These are phyloP conservation scores for Drosophila yakuba DNA, from an alignment of 1,140 invertebrate species.

Conservation along the genomic window DNA sequence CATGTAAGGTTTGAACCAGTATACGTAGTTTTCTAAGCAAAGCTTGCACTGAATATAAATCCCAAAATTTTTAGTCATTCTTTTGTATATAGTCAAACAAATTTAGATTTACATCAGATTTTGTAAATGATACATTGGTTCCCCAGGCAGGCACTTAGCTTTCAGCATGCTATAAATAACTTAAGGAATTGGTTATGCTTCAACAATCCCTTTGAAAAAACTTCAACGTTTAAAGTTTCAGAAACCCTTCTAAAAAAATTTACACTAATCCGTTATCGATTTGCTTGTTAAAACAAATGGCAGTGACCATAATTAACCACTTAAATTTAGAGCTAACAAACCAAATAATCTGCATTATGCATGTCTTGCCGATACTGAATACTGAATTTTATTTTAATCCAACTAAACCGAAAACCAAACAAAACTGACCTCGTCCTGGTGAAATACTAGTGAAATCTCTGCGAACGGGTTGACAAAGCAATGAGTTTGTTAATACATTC, in stretches of 20 bases:
- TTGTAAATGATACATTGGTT: neutral
- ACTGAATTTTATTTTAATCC: neutral
- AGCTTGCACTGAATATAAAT: neutral
- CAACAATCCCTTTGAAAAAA: too few relatives aligned
- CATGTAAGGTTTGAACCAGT: constrained; percentile 9
- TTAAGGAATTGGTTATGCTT: neutral
- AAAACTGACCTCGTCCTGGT: constrained; percentile 29
- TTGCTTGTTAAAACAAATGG: neutral
- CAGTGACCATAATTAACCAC: neutral
- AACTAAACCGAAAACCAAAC: constrained; percentile 13
- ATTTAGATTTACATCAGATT: too few relatives aligned
- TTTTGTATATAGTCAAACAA: neutral
- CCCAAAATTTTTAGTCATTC: too few relatives aligned
- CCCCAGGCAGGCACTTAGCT: neutral
- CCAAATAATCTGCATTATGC: constrained; percentile 10
- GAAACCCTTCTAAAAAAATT: neutral
- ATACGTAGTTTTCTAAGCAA: neutral
- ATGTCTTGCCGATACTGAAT: constrained; percentile 41
- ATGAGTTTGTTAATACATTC: constrained; percentile 20
- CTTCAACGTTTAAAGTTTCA: too few relatives aligned
- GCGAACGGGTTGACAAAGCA: constrained; percentile 41
- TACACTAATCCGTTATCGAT: neutral
- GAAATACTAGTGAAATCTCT: constrained; percentile 52
- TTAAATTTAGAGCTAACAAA: constrained; percentile 16
- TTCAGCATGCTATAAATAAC: constrained; percentile 8